Evolutionary conservation across 1,140 invertebrate species (phyloP).

Genomic region (Caenorhabditis inopinata): DNA sequence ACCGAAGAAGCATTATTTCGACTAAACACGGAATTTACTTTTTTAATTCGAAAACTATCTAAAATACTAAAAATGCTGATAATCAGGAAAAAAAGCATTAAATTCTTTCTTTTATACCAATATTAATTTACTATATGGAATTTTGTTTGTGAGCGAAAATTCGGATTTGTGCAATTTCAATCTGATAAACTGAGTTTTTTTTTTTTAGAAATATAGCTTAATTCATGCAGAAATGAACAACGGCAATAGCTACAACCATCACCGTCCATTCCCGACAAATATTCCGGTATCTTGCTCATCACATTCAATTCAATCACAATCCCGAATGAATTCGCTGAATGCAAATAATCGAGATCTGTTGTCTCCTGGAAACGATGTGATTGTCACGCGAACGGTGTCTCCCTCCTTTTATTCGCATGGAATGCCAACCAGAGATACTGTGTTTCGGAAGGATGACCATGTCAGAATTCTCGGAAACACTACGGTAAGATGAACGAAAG

Average conservation of each 20-base stretch:
- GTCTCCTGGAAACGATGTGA: slow-evolving; percentile 21
- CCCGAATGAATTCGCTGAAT: not conserved
- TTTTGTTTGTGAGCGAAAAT: too few species aligned
- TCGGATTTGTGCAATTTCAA: too few species aligned
- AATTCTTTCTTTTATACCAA: too few species aligned
- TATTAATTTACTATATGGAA: too few species aligned
- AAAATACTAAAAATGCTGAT: too few species aligned
- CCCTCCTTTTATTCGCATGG: slow-evolving; percentile 24
- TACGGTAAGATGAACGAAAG: not conserved
- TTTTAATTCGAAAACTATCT: too few species aligned
- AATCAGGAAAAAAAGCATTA: too few species aligned
- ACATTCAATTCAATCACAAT: slow-evolving; percentile 1
- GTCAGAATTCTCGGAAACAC: not conserved
- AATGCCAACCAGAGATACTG: not conserved
- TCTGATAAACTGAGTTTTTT: too few species aligned
- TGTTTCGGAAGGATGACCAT: slow-evolving; percentile 9
- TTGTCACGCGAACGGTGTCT: slow-evolving; percentile 14
- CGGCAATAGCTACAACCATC: slow-evolving; percentile 6
- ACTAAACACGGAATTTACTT: too few species aligned
- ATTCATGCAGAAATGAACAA: slow-evolving; percentile 13
- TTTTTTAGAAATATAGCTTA: too few species aligned
- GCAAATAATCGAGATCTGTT: not conserved
- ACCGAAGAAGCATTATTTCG: too few species aligned
- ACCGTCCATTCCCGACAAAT: not conserved
- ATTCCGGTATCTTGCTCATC: slow-evolving; percentile 2